Percentiles rank a stretch among this genome's conserved stretches.
Conservation (phyloP, 2,888 invertebrate genomes). For the Tholera decimalis region DNA sequence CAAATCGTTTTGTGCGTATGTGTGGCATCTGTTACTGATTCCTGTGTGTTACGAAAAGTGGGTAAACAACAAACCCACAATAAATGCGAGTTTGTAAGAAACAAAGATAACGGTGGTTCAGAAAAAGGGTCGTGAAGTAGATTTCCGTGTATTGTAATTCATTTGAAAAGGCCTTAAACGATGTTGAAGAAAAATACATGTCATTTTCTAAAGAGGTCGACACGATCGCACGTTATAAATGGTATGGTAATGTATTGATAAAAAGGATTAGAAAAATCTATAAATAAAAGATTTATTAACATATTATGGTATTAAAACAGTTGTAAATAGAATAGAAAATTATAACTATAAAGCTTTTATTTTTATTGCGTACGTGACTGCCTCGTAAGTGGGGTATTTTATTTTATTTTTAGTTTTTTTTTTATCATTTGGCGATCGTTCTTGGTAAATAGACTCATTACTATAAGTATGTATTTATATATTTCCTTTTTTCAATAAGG, state of each 20-base stretch:
- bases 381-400: neutral
- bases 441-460: neutral
- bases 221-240: neutral
- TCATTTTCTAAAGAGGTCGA: neutral
- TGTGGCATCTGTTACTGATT: neutral
- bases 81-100: too few species aligned
- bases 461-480: too few species aligned
- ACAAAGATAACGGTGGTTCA: neutral
- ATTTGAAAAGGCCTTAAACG: slow-evolving; percentile 1
- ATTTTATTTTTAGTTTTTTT: too few species aligned
- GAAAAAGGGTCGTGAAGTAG: slow-evolving; percentile 7
- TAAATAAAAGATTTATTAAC: neutral
- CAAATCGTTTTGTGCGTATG: too few species aligned
- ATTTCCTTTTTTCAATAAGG: too few species aligned
- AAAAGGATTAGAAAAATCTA: neutral
- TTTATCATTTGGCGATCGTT: too few species aligned
- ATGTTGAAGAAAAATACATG: neutral
- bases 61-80: neutral
- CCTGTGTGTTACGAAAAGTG: neutral
- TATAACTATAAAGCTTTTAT: neutral
- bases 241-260: neutral
- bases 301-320: neutral
- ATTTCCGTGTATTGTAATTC: slow-evolving; percentile 17
- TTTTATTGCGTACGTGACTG: neutral
- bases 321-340: neutral